phyloP scores from a whole-genome alignment of 2,888 invertebrate species.

The Blera fallax region DNA sequence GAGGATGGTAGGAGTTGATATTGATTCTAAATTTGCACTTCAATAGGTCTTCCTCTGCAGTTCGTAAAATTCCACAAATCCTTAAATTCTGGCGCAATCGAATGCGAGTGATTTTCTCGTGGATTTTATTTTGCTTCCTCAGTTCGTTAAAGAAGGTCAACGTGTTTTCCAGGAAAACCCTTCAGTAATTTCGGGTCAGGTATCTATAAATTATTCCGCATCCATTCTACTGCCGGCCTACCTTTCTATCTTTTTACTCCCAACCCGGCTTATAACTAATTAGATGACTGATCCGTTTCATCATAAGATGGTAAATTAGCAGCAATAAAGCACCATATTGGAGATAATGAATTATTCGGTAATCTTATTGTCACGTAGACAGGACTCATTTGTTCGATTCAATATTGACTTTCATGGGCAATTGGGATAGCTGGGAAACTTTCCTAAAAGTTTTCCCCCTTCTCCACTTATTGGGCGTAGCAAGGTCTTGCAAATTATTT shows the following conservation, averaged over 20 bases:
- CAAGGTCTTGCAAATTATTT: slow-evolving; percentile 35
- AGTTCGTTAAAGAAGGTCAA: neutral
- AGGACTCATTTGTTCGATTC: slow-evolving; percentile 43
- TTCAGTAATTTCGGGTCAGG: neutral
- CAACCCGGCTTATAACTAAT: slow-evolving; percentile 32
- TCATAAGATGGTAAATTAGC: slow-evolving; percentile 41
- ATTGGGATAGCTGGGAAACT: slow-evolving; percentile 6
- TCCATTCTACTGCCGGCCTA: neutral
- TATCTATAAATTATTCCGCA: neutral
- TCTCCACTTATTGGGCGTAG: slow-evolving; percentile 16
- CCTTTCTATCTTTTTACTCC: neutral
- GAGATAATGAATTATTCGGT: slow-evolving; percentile 33
- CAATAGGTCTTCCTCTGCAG: too few species aligned
- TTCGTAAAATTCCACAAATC: too few species aligned
- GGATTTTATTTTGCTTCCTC: too few species aligned
- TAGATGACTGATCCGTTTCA: slow-evolving; percentile 39
- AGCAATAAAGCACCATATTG: slow-evolving; percentile 43
- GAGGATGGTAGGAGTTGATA: too few species aligned
- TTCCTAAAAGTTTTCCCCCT: slow-evolving; percentile 23
- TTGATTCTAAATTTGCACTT: too few species aligned
- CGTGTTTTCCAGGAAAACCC: neutral
- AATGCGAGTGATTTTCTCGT: too few species aligned
- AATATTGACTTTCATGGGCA: slow-evolving; percentile 40
- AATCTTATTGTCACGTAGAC: slow-evolving; percentile 55
- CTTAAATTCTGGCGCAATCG: too few species aligned